A percentile compares a stretch with the other conserved stretches of the same genome.
These are phyloP conservation scores for Chymomyza costata DNA, from an alignment of 1,140 invertebrate genomes.

Conservation along the genomic window DNA sequence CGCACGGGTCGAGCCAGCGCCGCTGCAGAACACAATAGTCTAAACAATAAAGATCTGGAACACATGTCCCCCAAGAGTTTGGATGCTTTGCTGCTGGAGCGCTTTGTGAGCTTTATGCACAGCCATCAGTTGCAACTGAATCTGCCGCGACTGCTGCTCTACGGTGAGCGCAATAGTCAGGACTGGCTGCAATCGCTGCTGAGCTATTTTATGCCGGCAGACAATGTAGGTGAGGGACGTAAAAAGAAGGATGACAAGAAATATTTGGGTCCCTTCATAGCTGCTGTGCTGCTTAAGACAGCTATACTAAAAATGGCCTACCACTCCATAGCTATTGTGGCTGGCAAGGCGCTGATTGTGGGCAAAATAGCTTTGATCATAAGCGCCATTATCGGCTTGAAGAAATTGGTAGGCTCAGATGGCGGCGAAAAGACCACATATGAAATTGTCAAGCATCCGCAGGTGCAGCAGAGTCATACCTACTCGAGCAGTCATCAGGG, in stretches of 20 bases:
- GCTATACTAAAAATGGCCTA: conserved; percentile 84
- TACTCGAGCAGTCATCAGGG: conserved; percentile 85
- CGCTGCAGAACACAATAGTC: conserved; percentile 75
- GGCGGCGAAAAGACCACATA: conserved; percentile 86
- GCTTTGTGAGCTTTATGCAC: conserved; percentile 78
- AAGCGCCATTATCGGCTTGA: conserved; percentile 84
- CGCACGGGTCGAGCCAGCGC: conserved; percentile 75
- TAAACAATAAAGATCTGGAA: conserved; percentile 78
- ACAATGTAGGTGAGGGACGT: conserved; percentile 68
- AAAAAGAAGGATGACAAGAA: conserved; percentile 80
- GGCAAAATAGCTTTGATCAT: conserved; percentile 82
- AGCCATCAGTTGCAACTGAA: conserved; percentile 79
- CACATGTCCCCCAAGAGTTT: conserved; percentile 75
- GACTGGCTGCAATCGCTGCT: conserved; percentile 59
- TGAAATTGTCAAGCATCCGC: conserved; percentile 90
- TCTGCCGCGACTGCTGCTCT: conserved; percentile 75
- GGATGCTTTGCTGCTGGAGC: conserved; percentile 78
- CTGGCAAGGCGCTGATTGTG: conserved; percentile 81
- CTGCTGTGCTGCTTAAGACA: conserved; percentile 81
- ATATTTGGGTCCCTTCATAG: conserved; percentile 78
- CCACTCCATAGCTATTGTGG: conserved; percentile 83
- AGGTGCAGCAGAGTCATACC: conserved; percentile 84
- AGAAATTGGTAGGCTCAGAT: conserved; percentile 81
- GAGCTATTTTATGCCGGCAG: conserved; percentile 43
- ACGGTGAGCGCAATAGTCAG: conserved; percentile 56